These are phyloP conservation scores for Graptemys geographica DNA, from an alignment of 2,797 vertebrate genomes.

Conservation along the genomic window DNA sequence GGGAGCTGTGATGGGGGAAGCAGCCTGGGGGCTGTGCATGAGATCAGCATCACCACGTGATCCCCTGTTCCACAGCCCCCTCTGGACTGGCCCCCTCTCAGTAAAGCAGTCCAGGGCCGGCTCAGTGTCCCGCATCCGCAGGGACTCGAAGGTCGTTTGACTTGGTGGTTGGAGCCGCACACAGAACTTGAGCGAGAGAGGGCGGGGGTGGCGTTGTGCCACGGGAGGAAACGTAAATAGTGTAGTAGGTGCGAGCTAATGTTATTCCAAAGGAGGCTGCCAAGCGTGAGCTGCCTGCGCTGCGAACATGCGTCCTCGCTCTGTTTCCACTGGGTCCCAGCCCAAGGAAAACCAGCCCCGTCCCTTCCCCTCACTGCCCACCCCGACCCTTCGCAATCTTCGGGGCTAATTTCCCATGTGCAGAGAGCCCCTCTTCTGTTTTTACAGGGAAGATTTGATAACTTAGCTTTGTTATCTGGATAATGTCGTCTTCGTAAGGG, in stretches of 20 bases:
- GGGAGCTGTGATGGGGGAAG: background rate
- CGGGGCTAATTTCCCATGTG: background rate
- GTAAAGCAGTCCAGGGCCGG: background rate
- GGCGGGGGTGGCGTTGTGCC: background rate
- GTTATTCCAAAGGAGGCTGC: background rate
- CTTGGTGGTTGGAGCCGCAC: background rate
- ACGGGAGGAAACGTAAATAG: background rate
- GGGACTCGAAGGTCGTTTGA: background rate
- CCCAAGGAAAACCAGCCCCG: background rate
- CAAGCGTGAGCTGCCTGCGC: background rate
- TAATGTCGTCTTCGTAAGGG: slow-evolving; percentile 62
- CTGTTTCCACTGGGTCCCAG: background rate
- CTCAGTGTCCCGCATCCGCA: background rate
- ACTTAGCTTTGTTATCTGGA: slow-evolving; percentile 60
- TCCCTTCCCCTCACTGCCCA: background rate
- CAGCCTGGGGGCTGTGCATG: too few species aligned
- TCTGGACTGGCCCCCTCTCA: background rate
- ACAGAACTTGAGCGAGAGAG: background rate
- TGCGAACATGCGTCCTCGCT: fast-evolving
- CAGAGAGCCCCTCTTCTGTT: background rate
- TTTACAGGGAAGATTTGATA: slow-evolving; percentile 45
- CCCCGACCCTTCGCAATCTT: background rate
- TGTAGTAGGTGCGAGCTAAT: background rate
- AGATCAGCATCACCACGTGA: too few species aligned
- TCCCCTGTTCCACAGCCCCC: background rate